These are phyloP conservation scores for Holocentrus rufus DNA, from an alignment of 2,797 vertebrate species.

Conservation along the genomic window DNA sequence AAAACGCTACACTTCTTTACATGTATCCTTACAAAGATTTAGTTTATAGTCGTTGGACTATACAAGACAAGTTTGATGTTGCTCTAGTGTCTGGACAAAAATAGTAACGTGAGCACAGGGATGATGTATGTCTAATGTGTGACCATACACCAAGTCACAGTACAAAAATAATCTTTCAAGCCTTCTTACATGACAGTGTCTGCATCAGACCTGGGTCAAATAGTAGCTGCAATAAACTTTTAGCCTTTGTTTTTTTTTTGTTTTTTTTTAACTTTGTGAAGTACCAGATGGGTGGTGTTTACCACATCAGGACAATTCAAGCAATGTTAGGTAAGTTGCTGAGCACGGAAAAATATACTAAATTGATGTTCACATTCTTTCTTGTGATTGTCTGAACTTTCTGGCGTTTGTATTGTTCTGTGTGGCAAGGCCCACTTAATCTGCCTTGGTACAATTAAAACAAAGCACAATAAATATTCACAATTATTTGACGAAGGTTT, in stretches of 20 bases:
- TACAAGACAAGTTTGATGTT: conserved; percentile 24
- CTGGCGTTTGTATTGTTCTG: not conserved
- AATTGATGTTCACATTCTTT: not conserved
- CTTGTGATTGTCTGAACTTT: conserved; percentile 1
- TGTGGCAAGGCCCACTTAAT: not conserved
- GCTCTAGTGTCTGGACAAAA: conserved; percentile 8
- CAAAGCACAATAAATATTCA: conserved; percentile 2
- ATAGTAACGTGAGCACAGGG: not conserved
- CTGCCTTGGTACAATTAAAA: conserved; percentile 12
- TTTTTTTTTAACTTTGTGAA: conserved; percentile 13
- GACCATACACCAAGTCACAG: conserved; percentile 34
- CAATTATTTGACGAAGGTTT: conserved; percentile 20
- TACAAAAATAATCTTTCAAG: conserved; percentile 28
- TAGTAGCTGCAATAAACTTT: conserved; percentile 1
- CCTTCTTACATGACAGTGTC: not conserved
- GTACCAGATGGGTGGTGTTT: not conserved
- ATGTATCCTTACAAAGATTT: conserved; percentile 49
- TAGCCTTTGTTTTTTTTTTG: not conserved
- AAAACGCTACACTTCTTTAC: conserved; percentile 1
- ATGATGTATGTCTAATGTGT: not conserved
- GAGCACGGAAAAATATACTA: not conserved
- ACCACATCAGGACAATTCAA: conserved; percentile 10
- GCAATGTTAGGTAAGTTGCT: not conserved
- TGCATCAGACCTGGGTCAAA: not conserved
- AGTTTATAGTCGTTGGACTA: conserved; percentile 28